phyloP scores from a whole-genome alignment of 2,797 vertebrate genomes.

The Antrozous pallidus region DNA sequence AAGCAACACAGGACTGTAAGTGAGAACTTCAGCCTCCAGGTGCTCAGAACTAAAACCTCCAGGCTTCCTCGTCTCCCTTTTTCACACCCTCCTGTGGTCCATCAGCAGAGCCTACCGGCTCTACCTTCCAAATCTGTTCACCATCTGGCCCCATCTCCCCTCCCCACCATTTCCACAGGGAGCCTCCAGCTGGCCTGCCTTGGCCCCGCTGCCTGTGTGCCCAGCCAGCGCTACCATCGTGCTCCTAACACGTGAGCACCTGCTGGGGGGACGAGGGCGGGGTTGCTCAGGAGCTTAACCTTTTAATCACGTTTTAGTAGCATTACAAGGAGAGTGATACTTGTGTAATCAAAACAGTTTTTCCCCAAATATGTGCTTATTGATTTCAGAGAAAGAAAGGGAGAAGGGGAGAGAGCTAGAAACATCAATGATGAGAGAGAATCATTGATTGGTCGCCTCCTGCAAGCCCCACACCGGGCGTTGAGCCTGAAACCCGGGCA shows the following conservation, averaged over 20 bases:
- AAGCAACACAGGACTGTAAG: neutral
- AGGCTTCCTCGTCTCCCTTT: neutral
- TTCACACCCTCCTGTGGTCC: neutral
- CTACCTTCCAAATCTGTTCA: neutral
- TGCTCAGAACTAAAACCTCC: neutral
- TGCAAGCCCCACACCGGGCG: too few relatives aligned
- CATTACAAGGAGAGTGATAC: neutral
- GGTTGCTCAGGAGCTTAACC: neutral
- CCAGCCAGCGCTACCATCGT: neutral
- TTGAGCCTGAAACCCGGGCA: too few relatives aligned
- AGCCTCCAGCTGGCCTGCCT: neutral
- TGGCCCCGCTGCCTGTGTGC: neutral
- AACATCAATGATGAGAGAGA: too few relatives aligned
- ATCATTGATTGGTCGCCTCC: too few relatives aligned
- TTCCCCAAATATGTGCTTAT: neutral
- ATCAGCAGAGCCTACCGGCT: neutral
- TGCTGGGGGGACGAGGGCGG: neutral
- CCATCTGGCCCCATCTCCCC: neutral
- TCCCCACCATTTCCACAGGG: too few relatives aligned
- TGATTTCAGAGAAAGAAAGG: neutral
- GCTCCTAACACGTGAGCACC: neutral
- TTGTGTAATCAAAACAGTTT: neutral
- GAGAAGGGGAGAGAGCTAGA: neutral
- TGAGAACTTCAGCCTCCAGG: neutral
- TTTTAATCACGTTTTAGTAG: neutral